phyloP scores from a whole-genome alignment of 1,140 invertebrate genomes.

The Zaprionus ornatus region DNA sequence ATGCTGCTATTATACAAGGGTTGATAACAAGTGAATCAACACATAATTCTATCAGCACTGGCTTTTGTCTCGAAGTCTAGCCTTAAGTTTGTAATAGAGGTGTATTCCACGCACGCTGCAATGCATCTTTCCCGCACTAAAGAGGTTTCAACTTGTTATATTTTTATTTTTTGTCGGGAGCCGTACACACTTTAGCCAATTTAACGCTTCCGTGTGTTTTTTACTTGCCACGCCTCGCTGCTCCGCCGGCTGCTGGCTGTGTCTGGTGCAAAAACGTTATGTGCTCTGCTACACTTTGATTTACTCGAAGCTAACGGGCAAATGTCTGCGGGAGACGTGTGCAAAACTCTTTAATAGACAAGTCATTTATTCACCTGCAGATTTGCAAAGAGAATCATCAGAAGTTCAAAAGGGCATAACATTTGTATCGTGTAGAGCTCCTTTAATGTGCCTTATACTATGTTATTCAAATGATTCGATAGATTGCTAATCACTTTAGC shows the following conservation, averaged over 20 bases:
- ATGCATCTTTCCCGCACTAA: neutral
- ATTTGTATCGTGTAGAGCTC: neutral
- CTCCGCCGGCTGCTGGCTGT: neutral
- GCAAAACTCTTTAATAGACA: neutral
- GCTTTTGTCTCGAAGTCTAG: neutral
- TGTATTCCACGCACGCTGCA: neutral
- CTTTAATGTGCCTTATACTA: neutral
- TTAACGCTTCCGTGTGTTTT: constrained; percentile 78
- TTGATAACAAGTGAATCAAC: neutral
- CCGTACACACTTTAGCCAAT: constrained; percentile 66
- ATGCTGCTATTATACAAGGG: neutral
- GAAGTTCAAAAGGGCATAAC: neutral
- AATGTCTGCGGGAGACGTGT: neutral
- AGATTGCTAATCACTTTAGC: neutral
- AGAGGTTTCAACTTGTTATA: neutral
- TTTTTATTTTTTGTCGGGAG: constrained; percentile 3
- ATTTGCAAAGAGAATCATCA: neutral
- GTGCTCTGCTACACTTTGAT: constrained; percentile 36
- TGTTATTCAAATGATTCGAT: neutral
- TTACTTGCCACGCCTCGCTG: constrained; percentile 59
- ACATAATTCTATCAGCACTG: neutral
- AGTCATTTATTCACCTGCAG: neutral
- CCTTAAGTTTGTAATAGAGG: neutral
- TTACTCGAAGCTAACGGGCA: constrained; percentile 34
- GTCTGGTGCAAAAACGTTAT: constrained; percentile 3